phyloP scores from a whole-genome alignment of 2,888 invertebrate species.

The Nomada lathburiana region DNA sequence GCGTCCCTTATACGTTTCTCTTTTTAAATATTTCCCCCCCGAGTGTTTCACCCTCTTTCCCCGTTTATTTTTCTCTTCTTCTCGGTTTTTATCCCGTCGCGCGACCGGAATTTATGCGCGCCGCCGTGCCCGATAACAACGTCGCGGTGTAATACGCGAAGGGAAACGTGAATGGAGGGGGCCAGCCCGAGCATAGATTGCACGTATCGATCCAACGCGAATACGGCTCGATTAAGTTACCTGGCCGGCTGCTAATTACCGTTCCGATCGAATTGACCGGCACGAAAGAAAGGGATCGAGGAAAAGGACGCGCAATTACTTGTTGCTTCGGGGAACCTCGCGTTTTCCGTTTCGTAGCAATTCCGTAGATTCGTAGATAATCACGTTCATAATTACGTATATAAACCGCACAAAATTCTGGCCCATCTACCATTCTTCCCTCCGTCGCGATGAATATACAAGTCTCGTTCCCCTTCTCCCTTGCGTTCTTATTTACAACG shows the following conservation, averaged over 20 bases:
- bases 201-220: constrained; percentile 20
- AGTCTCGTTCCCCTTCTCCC: too few species aligned
- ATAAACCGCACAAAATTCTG: background rate
- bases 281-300: constrained; percentile 2
- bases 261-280: constrained; percentile 20
- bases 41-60: background rate
- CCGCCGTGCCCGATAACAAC: constrained; percentile 36
- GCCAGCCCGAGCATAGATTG: background rate
- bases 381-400: background rate
- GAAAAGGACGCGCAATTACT: constrained; percentile 17
- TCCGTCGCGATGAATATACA: too few species aligned
- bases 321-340: constrained; percentile 21
- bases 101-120: constrained; percentile 29
- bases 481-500: too few species aligned
- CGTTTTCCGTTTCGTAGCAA: too few species aligned
- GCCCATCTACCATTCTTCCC: too few species aligned
- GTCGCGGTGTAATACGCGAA: constrained; percentile 37
- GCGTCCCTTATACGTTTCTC: constrained; percentile 39
- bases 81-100: background rate
- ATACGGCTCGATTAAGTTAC: constrained; percentile 34
- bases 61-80: background rate
- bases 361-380: background rate
- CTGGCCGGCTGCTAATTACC: constrained; percentile 14
- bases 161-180: background rate
- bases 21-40: background rate